These are phyloP conservation scores for Brienomyrus brachyistius DNA, from an alignment of 2,113 vertebrate species.

Conservation along the genomic window DNA sequence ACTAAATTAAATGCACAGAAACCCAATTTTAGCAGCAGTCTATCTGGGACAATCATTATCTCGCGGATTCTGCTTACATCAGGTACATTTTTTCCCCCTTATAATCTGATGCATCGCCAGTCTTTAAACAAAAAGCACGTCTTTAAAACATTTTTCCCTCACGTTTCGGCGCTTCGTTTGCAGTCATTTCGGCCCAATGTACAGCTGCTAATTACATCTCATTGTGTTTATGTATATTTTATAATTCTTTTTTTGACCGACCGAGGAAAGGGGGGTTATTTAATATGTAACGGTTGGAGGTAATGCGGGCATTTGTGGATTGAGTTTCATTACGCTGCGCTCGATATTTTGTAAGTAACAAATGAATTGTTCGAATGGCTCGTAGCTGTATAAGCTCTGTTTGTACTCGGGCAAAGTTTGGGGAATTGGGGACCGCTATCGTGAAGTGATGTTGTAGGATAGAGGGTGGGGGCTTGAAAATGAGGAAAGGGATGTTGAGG, in stretches of 20 bases:
- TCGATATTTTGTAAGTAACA: constrained; percentile 46
- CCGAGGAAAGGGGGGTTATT: not conserved
- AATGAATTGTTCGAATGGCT: constrained; percentile 44
- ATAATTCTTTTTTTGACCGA: not conserved
- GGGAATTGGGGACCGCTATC: constrained; percentile 38
- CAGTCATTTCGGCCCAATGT: not conserved
- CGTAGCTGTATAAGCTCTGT: constrained; percentile 52
- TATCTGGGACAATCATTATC: not conserved
- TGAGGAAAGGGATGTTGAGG: constrained; percentile 27
- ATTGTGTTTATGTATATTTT: not conserved
- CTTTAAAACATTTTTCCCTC: not conserved
- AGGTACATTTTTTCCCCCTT: not conserved
- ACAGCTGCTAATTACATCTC: not conserved
- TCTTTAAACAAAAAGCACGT: not conserved
- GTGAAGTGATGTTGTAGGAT: constrained; percentile 40
- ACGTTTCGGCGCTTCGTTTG: not conserved
- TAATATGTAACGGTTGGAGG: not conserved
- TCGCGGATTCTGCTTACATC: not conserved
- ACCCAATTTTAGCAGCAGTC: not conserved
- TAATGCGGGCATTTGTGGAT: not conserved
- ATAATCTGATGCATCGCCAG: not conserved
- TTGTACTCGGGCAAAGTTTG: constrained; percentile 44
- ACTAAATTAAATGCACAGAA: not conserved
- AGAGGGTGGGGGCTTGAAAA: constrained; percentile 21
- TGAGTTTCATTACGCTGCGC: constrained; percentile 24